A percentile compares a stretch with the other conserved stretches of the same genome.
phyloP scores from a whole-genome alignment of 2,113 vertebrate genomes.

The Mustela nigripes region DNA sequence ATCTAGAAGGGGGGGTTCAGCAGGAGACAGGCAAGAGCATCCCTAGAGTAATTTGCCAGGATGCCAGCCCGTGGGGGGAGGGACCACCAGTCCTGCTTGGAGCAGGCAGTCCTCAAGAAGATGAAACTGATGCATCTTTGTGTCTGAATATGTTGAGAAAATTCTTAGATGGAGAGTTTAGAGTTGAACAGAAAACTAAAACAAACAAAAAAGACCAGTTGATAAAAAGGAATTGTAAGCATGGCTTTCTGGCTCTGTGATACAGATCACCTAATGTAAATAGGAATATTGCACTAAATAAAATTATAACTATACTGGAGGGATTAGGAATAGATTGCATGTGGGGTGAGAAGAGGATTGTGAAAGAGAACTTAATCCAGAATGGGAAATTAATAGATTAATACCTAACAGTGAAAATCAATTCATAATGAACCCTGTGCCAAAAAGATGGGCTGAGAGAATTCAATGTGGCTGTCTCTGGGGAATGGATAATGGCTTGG shows the following conservation, averaged over 20 bases:
- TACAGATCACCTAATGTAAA: background rate
- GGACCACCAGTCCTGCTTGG: background rate
- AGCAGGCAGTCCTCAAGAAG: background rate
- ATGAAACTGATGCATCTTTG: background rate
- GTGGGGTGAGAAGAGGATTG: background rate
- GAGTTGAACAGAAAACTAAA: background rate
- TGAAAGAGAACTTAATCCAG: constrained; percentile 45
- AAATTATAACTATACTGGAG: background rate
- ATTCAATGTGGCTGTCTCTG: background rate
- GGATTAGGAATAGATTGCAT: background rate
- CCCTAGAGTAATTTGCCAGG: background rate
- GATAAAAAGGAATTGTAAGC: background rate
- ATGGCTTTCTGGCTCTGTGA: background rate
- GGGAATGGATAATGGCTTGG: background rate
- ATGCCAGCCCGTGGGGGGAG: background rate
- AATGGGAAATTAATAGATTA: constrained; percentile 7
- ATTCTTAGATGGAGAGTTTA: background rate
- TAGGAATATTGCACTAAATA: background rate
- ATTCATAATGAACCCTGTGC: background rate
- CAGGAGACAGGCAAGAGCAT: background rate
- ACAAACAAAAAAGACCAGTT: background rate
- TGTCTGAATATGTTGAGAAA: background rate
- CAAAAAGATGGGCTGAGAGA: background rate
- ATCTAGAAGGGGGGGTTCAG: background rate
- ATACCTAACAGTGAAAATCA: constrained; percentile 16